Evolutionary conservation across 2,888 invertebrate species (phyloP), one percentile per base, ranked within the genome.

Genomic region (Rotaria macrura): DNA sequence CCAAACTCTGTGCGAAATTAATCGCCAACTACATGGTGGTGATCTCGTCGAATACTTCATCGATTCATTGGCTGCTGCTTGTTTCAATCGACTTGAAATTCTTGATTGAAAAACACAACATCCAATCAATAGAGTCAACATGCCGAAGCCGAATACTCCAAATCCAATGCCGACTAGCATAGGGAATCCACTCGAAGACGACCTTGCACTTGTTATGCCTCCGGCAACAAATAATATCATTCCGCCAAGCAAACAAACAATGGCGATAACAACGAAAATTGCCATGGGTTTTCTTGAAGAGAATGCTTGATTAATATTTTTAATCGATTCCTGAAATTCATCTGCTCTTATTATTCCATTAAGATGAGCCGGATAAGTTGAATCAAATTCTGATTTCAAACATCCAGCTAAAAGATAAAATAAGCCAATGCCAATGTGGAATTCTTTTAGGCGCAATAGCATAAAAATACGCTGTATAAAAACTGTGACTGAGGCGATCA

Each of bases 1-100:
- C 17, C 12, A 79, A 79, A 0, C 9, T 40, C 25, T 40, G 3
- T 40, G 4, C 10, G 23, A 25, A 43, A 43, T 12, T 43, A 79
- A 79, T 79, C 74, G 23, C 74, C 74, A 79, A 25, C 43, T 79
- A n/a, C 74, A 79, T 40, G 74, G 74, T 79, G 40, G 74, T 79
- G 43, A 79, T 40, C 43, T 29, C 2, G 74, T 43, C 6, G 74
- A 79, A 79, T 79, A 79, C 25, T 79, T 79, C 29, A 29, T 79
- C 43, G 74, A 79, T 43, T 79, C 74, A 23, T 79, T 43, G 5
- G 74, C n/a, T 23, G 43, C 4, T 23, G 74, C 74, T 23, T 25
- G 74, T 79, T 43, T 40, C 74, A 79, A 43, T 43, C 40, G 29
- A 14, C 10, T 25, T 23, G 25, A 9, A 25, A 25, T 40, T 43